Evolutionary conservation across 2,797 vertebrate genomes (phyloP).

Genomic region (Sebastes alutus): DNA sequence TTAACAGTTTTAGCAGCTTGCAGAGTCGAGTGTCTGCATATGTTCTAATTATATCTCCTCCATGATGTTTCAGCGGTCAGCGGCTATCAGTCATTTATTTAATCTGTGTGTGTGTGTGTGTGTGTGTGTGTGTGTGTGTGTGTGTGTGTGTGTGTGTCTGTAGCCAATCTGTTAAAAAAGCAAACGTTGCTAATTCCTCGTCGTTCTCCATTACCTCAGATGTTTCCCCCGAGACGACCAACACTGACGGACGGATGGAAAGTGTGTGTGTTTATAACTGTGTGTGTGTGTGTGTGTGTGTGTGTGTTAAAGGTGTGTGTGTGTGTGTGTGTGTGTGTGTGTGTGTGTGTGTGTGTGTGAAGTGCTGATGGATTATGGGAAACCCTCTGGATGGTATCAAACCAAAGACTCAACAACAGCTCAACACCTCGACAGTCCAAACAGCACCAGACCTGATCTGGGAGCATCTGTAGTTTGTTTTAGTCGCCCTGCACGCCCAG

Average conservation of each 20-base stretch:
- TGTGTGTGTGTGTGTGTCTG: not conserved
- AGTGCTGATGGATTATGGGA: slow-evolving; percentile 60
- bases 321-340: not conserved
- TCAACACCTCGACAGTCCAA: slow-evolving; percentile 58
- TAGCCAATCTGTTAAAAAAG: slow-evolving; percentile 58
- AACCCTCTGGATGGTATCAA: slow-evolving; percentile 60
- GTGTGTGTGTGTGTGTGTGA: not conserved
- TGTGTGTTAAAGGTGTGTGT: slow-evolving; percentile 2
- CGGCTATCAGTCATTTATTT: not conserved
- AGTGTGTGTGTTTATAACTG: slow-evolving; percentile 1
- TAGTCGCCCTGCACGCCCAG: not conserved
- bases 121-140: slow-evolving; percentile 2
- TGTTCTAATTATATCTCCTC: slow-evolving; percentile 5
- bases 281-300: slow-evolving; percentile 8
- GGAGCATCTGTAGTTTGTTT: slow-evolving; percentile 36
- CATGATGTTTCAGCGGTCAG: not conserved
- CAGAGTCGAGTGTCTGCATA: not conserved
- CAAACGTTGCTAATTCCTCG: slow-evolving; percentile 66
- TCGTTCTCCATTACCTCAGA: slow-evolving; percentile 63
- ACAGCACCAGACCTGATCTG: slow-evolving; percentile 3
- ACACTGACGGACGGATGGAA: slow-evolving; percentile 41
- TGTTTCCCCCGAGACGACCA: slow-evolving; percentile 50
- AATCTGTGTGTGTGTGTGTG: not conserved
- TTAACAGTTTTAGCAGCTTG: not conserved
- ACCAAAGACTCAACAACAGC: slow-evolving; percentile 68